These are phyloP conservation scores for Halocaridina rubra DNA, from an alignment of 2,888 invertebrate genomes.

Conservation along the genomic window DNA sequence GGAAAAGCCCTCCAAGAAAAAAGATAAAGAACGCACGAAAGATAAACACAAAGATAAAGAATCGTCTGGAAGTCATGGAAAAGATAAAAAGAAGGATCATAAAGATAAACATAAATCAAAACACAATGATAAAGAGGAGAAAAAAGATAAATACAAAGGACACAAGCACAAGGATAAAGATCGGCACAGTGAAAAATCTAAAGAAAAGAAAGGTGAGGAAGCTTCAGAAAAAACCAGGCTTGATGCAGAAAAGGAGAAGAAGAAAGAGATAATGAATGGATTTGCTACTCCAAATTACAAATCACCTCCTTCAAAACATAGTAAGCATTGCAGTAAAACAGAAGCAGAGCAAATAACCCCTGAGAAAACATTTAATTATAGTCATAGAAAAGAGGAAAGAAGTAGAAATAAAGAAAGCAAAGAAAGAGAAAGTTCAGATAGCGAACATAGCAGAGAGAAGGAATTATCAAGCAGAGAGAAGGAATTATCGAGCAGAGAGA, in stretches of 20 bases:
- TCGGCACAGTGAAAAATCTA: constrained; percentile 20
- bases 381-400: constrained; percentile 29
- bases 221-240: not conserved
- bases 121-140: constrained; percentile 38
- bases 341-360: constrained; percentile 5
- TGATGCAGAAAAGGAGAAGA: constrained; percentile 20
- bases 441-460: constrained; percentile 12
- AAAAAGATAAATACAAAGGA: constrained; percentile 4
- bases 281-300: constrained; percentile 14
- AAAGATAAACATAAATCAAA: constrained; percentile 26
- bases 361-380: not conserved
- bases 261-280: constrained; percentile 31
- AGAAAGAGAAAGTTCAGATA: not conserved
- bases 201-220: constrained; percentile 31
- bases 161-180: constrained; percentile 40
- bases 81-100: constrained; percentile 18
- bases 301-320: too few relatives aligned
- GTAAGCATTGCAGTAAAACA: too few relatives aligned
- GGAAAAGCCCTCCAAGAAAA: constrained; percentile 14
- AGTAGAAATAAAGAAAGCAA: not conserved
- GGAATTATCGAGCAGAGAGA: constrained; percentile 6
- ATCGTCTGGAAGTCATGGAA: constrained; percentile 1
- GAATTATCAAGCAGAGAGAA: too few relatives aligned
- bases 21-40: constrained; percentile 15
- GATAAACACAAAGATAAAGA: constrained; percentile 5